These are phyloP conservation scores for Prochilodus magdalenae DNA, from an alignment of 2,113 vertebrate genomes.

Conservation along the genomic window DNA sequence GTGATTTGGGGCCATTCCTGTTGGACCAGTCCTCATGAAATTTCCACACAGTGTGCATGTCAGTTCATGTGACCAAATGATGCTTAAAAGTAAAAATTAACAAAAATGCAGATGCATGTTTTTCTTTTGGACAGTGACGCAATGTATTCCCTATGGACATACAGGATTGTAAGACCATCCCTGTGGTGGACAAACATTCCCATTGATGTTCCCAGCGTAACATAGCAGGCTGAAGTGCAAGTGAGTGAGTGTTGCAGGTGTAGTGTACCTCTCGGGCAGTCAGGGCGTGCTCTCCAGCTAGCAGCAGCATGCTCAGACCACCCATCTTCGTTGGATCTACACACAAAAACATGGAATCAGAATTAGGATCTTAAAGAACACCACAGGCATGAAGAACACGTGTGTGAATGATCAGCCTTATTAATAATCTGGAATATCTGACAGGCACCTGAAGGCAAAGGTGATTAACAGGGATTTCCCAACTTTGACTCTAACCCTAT, in stretches of 20 bases:
- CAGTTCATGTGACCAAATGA: too few relatives aligned
- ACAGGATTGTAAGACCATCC: not conserved
- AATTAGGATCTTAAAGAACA: not conserved
- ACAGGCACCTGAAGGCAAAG: not conserved
- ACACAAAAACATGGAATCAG: constrained; percentile 13
- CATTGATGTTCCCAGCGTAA: not conserved
- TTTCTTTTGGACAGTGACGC: too few relatives aligned
- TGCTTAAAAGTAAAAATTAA: too few relatives aligned
- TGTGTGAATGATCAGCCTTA: too few relatives aligned
- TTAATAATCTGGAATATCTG: not conserved
- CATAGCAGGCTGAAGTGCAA: not conserved
- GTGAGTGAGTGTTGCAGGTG: too few relatives aligned
- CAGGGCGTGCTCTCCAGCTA: constrained; percentile 96
- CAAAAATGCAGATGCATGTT: too few relatives aligned
- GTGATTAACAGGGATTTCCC: not conserved
- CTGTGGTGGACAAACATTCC: not conserved
- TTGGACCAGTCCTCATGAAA: too few relatives aligned
- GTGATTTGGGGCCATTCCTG: too few relatives aligned
- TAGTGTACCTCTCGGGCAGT: constrained; percentile 89
- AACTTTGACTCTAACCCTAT: too few relatives aligned
- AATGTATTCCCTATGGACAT: not conserved
- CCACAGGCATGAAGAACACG: not conserved
- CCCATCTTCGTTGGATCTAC: constrained; percentile 98
- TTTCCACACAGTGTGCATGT: too few relatives aligned
- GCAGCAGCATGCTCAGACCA: constrained; percentile 95